Percentiles rank a stretch among this genome's conserved stretches.
Evolutionary conservation across 1,140 invertebrate species (phyloP).

Genomic region (Diorhabda sublineata): DNA sequence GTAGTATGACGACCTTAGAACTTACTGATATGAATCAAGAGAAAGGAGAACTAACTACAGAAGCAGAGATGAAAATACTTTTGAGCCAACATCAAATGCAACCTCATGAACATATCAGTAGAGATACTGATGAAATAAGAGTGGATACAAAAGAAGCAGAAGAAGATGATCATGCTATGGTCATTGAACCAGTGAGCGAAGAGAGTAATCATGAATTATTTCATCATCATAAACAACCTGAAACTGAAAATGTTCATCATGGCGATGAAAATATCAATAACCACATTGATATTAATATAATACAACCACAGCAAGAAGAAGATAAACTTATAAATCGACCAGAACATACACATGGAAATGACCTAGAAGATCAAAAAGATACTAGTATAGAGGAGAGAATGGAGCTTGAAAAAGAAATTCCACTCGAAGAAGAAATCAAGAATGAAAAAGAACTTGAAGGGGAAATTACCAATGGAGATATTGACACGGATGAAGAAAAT

Average conservation of each 20-base stretch:
- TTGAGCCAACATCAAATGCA: no score
- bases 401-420: no score
- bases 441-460: not conserved
- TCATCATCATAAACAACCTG: not conserved
- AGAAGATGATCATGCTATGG: not conserved
- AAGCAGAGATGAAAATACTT: no score
- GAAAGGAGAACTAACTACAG: no score
- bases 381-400: no score
- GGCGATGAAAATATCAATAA: conserved; percentile 1
- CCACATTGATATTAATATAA: not conserved
- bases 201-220: not conserved
- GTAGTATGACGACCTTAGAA: no score
- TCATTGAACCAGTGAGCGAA: not conserved
- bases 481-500: not conserved
- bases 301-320: not conserved
- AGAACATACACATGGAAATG: not conserved
- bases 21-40: no score
- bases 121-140: not conserved
- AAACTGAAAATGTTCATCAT: not conserved
- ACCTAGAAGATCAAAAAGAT: no score
- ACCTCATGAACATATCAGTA: no score
- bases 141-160: not conserved
- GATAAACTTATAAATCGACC: no score
- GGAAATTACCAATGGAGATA: conserved; percentile 1
- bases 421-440: no score